Percentiles rank a stretch among this genome's conserved stretches.
Evolutionary conservation across 2,113 vertebrate genomes (phyloP).

Genomic region (Perca flavescens): DNA sequence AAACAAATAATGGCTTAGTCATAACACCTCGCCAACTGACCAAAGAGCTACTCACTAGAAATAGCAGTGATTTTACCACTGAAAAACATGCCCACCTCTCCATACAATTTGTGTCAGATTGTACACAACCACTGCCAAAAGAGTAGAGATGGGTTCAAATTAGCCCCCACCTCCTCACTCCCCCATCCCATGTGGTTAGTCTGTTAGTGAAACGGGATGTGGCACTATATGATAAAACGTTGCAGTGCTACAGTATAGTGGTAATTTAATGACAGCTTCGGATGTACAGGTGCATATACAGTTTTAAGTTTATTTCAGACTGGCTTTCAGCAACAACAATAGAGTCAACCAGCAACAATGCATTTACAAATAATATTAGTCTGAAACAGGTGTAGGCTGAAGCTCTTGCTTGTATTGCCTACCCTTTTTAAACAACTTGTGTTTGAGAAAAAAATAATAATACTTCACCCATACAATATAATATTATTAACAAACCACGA

Average conservation of each 20-base stretch:
- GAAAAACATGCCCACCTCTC: slow-evolving; percentile 63
- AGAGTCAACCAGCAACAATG: no score
- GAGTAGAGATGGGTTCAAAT: slow-evolving; percentile 51
- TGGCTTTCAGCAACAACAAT: no score
- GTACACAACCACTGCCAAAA: slow-evolving; percentile 50
- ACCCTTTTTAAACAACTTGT: no score
- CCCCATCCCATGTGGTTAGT: slow-evolving; percentile 10
- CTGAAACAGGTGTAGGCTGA: no score
- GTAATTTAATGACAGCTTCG: neutral
- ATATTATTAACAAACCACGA: neutral
- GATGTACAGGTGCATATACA: neutral
- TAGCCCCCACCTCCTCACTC: slow-evolving; percentile 51
- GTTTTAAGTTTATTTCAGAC: no score
- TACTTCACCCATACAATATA: neutral
- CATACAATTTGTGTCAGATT: slow-evolving; percentile 58
- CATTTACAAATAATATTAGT: no score
- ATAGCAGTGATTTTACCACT: slow-evolving; percentile 69
- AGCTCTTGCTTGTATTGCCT: no score
- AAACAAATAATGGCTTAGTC: slow-evolving; percentile 81
- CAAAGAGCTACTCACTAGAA: slow-evolving; percentile 71
- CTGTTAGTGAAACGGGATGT: slow-evolving; percentile 15
- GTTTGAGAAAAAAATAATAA: no score
- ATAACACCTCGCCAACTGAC: slow-evolving; percentile 72
- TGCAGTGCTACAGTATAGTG: neutral
- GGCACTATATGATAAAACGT: slow-evolving; percentile 34